Base-by-base conservation (phyloP, 2,888 invertebrate genomes). In the Adelognathus sp. region DNA sequence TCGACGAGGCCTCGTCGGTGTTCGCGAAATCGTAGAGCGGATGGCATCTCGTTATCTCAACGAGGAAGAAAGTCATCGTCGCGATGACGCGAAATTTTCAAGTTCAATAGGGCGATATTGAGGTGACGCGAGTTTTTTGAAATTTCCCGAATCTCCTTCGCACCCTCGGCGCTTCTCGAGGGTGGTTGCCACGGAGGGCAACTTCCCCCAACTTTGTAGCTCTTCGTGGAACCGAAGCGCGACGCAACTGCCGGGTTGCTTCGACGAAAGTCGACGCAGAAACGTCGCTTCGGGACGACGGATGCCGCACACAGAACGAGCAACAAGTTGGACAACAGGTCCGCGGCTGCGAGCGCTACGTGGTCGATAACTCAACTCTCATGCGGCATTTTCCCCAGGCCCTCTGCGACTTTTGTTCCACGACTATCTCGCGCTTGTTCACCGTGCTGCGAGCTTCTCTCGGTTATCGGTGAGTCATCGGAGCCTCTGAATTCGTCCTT, bases 261-360 rank as follows among this genome's bases (percentile, higher is more conserved):
- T 82, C 64, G 33, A 44, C 21, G 63, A 31, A n/a, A 29, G 63
- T 58, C 5, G 14, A 67, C 44, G 21, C 50, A 67, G 44, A 18
- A 50, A 50, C 36, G 54, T 63, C 29, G 21, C 21, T 69, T 60
- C 5, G 70, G 75, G 76, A n/a, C 73, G 67, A 69, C 52, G 69
- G 75, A 75, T 64, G 72, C 75, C 77, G 80, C 80, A n/a, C n/a
- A n/a, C n/a, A 82, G 88, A 86, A 87, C 87, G 88, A 90, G 91
- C 91, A 91, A 91, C 91, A 91, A 91, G 91, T 91, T 90, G 90
- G 90, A 91, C 90, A 90, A 91, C 90, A 90, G 90, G 90, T 90
- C 90, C 88, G 88, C 86, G 61, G 44, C 14, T 39, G 66, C 50
- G 46, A 41, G 72, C 72, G 77, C 76, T 80, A 73, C 84, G 84